Base-by-base conservation (phyloP, 2,113 vertebrate species). In the Tapirus terrestris region DNA sequence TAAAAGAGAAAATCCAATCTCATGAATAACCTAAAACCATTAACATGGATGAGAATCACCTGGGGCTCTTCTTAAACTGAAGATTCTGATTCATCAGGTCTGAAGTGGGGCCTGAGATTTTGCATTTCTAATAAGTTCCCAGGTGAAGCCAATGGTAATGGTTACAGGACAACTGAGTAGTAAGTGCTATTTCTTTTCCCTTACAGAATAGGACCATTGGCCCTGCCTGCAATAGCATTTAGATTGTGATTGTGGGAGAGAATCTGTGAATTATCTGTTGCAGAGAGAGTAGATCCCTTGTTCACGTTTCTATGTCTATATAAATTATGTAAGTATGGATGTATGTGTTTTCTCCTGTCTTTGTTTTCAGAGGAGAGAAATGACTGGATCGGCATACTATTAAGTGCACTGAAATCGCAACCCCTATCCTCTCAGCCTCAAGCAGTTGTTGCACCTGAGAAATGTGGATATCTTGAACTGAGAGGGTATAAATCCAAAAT, bases 401-500 rank as follows among this genome's bases (percentile, higher is more conserved):
- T 99, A 96, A 98, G 91, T 96, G 99, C 99, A 94, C 97, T 99
- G 98, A 99, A 98, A 96, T 98, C 97, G 6, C 99, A 99, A 9
- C 88, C 98, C 81, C 97, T 98, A 45, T 98, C 98, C 70, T 98
- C 98, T 75, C 99, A 98, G 96, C 98, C 98, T 98, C 98, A 92
- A 98, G 96, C 97, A 85, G 96, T 94, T 94, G 91, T 96, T 92
- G 80, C 98, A 79, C 98, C 99, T 95, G 99, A 99, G 98, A 99
- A 99, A 98, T 99, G 98, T 0, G 99, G 99, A 11, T 99, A 99
- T 97, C 99, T 99, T 97, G 99, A 99, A 97, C 98, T 99, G 96
- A 99, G 99, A 73, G 99, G 99, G 75, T 99, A 99, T 98, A 99
- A 99, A 99, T 98, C 99, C 98, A 99, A 99, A 99, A 99, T 99